phyloP scores from a whole-genome alignment of 1,140 invertebrate genomes.

The Aporrectodea caliginosa region DNA sequence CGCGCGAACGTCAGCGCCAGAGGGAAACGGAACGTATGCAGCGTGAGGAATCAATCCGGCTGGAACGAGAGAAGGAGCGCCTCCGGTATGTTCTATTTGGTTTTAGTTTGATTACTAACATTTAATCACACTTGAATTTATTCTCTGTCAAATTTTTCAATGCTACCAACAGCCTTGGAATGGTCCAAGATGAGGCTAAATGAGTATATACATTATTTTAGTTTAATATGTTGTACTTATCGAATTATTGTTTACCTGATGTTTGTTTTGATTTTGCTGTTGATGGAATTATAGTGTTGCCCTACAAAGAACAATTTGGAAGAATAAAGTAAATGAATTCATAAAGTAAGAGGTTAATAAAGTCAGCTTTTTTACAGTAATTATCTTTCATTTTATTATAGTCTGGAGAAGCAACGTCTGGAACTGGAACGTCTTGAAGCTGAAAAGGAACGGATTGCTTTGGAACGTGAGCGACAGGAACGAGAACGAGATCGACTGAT shows the following conservation, averaged over 20 bases:
- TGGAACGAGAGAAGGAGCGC: constrained; percentile 61
- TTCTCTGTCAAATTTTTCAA: too few species aligned
- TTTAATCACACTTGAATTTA: not conserved
- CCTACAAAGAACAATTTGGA: too few species aligned
- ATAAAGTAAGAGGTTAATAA: too few species aligned
- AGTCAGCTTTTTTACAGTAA: too few species aligned
- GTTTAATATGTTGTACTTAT: too few species aligned
- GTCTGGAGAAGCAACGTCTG: constrained; percentile 70
- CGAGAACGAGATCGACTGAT: constrained; percentile 72
- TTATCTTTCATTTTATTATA: too few species aligned
- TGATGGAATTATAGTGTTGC: too few species aligned
- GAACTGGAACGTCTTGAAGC: constrained; percentile 69
- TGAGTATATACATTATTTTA: too few species aligned
- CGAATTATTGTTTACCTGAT: not conserved
- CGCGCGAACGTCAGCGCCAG: constrained; percentile 59
- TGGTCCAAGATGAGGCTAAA: too few species aligned
- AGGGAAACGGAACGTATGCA: constrained; percentile 74
- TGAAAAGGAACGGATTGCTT: constrained; percentile 60
- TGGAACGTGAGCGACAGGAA: constrained; percentile 75
- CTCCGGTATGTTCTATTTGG: constrained; percentile 38
- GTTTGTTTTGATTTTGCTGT: not conserved
- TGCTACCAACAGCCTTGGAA: too few species aligned
- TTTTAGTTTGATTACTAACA: constrained; percentile 1
- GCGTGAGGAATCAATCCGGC: constrained; percentile 70
- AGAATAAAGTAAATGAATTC: too few species aligned